phyloP scores from a whole-genome alignment of 2,113 vertebrate species.

The Pluvialis apricaria region DNA sequence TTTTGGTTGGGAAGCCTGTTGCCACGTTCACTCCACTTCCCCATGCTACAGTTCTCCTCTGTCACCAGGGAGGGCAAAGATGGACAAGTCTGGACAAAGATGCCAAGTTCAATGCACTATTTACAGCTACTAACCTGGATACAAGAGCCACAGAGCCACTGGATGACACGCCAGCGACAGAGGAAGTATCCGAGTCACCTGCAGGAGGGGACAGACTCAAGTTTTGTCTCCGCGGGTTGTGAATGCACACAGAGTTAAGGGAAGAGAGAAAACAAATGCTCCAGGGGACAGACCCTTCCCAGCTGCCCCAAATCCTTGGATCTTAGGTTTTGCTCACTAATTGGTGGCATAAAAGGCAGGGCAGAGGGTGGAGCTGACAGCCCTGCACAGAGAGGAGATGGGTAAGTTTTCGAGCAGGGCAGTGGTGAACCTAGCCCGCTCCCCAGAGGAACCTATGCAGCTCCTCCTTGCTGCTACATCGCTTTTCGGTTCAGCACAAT shows the following conservation, averaged over 20 bases:
- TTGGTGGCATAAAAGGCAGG: background rate
- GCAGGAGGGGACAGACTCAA: background rate
- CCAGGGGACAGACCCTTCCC: background rate
- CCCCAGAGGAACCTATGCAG: background rate
- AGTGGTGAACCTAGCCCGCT: background rate
- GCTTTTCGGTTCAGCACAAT: background rate
- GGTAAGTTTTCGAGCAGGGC: background rate
- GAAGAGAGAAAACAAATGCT: background rate
- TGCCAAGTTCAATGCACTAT: background rate
- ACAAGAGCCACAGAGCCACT: conserved; percentile 44
- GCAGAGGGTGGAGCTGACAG: background rate
- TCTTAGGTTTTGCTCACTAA: background rate
- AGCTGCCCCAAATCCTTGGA: background rate
- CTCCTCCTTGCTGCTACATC: background rate
- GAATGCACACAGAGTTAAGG: background rate
- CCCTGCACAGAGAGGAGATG: background rate
- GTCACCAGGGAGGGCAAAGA: background rate
- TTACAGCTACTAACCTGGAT: conserved; percentile 73
- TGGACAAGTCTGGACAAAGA: background rate
- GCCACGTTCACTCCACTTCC: background rate
- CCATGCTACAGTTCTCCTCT: background rate
- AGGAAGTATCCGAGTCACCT: conserved; percentile 79
- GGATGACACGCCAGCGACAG: conserved; percentile 49
- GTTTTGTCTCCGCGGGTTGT: background rate
- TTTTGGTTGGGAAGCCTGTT: background rate